phyloP scores from a whole-genome alignment of 2,888 invertebrate genomes.

The Siphonodentalium dalli region DNA sequence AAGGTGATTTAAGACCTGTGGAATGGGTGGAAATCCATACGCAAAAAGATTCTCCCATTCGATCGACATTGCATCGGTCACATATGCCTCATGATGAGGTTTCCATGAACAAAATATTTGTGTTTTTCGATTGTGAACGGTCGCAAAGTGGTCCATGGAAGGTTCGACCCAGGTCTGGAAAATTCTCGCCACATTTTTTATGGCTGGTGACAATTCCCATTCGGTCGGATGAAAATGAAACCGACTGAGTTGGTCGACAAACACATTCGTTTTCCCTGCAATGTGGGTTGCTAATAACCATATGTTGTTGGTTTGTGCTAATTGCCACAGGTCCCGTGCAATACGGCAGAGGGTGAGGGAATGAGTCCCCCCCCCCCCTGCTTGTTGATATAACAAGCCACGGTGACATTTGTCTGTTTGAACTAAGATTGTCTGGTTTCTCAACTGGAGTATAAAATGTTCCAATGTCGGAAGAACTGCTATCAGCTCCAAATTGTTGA shows the following conservation, averaged over 20 bases:
- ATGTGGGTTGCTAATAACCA: constrained; percentile 22
- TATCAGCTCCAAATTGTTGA: constrained; percentile 29
- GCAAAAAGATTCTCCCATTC: constrained; percentile 22
- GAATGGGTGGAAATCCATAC: constrained; percentile 23
- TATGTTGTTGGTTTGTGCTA: constrained; percentile 16
- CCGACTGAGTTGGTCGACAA: constrained; percentile 18
- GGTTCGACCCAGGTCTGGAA: constrained; percentile 7
- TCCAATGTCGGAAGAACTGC: constrained; percentile 18
- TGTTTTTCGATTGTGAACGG: constrained; percentile 10
- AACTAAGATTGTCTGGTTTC: constrained; percentile 17
- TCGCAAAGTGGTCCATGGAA: constrained; percentile 24
- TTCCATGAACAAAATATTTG: constrained; percentile 20
- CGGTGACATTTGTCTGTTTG: constrained; percentile 24
- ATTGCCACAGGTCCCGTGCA: constrained; percentile 22
- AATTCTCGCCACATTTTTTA: too few relatives aligned
- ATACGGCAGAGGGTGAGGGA: constrained; percentile 18
- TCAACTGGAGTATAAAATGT: constrained; percentile 12
- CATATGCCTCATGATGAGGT: constrained; percentile 13
- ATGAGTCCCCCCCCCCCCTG: constrained; percentile 26
- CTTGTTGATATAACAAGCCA: constrained; percentile 24
- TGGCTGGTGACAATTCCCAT: too few relatives aligned
- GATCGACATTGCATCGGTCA: constrained; percentile 22
- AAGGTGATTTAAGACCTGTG: constrained; percentile 8
- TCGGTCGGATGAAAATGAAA: constrained; percentile 12
- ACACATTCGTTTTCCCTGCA: constrained; percentile 12